These are phyloP conservation scores for Zosterops hypoxanthus DNA, from an alignment of 2,113 vertebrate species.

Conservation along the genomic window DNA sequence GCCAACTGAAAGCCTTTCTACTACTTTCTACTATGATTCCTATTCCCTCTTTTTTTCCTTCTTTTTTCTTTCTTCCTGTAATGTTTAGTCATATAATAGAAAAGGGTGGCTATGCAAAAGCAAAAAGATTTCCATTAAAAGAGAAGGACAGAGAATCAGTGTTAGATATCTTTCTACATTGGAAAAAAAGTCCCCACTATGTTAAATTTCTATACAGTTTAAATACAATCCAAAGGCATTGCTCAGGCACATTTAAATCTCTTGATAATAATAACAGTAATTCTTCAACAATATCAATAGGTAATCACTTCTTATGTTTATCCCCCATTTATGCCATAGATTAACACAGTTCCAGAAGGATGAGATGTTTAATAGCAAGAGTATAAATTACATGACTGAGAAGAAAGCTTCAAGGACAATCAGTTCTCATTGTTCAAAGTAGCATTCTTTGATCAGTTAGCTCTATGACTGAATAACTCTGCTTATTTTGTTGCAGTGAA, in stretches of 20 bases:
- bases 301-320: constrained; percentile 8
- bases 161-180: neutral
- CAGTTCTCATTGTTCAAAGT: neutral
- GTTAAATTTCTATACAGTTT: neutral
- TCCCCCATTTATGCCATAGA: neutral
- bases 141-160: neutral
- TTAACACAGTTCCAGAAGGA: neutral
- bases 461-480: neutral
- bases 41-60: rapidly evolving
- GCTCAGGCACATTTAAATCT: neutral
- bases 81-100: neutral
- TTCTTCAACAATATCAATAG: neutral
- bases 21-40: neutral
- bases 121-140: neutral
- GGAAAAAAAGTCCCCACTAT: rapidly evolving
- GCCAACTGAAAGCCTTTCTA: neutral
- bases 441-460: neutral
- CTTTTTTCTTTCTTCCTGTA: neutral
- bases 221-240: neutral
- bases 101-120: neutral
- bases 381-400: neutral
- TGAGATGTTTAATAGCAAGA: neutral
- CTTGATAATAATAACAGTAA: neutral
- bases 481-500: neutral
- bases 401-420: constrained; percentile 37